Percentiles rank a stretch among this genome's conserved stretches.
These are phyloP conservation scores for Drosophila arawakana DNA, from an alignment of 1,140 invertebrate genomes.

Conservation along the genomic window DNA sequence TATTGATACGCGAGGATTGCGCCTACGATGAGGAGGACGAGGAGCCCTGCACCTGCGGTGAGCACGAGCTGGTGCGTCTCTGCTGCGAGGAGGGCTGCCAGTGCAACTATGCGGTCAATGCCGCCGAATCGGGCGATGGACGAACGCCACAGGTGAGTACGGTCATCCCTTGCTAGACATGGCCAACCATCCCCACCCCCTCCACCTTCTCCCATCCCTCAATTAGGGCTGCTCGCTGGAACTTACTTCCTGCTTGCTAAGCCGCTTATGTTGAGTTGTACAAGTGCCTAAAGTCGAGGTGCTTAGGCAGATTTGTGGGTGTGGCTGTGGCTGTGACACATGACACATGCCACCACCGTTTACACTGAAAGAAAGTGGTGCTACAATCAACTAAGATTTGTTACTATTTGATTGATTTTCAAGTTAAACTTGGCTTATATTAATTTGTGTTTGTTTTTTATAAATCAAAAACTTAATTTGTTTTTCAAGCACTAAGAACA, in stretches of 20 bases:
- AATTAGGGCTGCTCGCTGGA: no score
- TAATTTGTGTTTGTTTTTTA: no score
- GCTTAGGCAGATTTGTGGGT: conserved; percentile 37
- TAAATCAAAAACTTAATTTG: no score
- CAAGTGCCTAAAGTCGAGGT: conserved; percentile 39
- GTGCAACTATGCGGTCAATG: conserved; percentile 84
- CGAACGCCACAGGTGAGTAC: conserved; percentile 81
- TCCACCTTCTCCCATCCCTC: no score
- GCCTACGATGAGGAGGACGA: conserved; percentile 91
- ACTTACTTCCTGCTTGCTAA: conserved; percentile 26
- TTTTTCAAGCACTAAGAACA: no score
- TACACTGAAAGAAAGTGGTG: not conserved
- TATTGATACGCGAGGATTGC: conserved; percentile 92
- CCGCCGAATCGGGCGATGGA: conserved; percentile 73
- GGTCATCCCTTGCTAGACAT: no score
- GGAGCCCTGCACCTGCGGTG: conserved; percentile 91
- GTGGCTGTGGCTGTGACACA: conserved; percentile 7
- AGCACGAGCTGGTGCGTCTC: conserved; percentile 88
- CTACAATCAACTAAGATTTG: no score
- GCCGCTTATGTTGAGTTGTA: conserved; percentile 48
- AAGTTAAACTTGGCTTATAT: no score
- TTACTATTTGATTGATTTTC: no score
- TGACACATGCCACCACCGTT: conserved; percentile 11
- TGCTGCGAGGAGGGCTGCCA: conserved; percentile 88
- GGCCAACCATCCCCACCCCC: not conserved